These are phyloP conservation scores for Synanthedon vespiformis DNA, from an alignment of 2,888 invertebrate species.

Conservation along the genomic window DNA sequence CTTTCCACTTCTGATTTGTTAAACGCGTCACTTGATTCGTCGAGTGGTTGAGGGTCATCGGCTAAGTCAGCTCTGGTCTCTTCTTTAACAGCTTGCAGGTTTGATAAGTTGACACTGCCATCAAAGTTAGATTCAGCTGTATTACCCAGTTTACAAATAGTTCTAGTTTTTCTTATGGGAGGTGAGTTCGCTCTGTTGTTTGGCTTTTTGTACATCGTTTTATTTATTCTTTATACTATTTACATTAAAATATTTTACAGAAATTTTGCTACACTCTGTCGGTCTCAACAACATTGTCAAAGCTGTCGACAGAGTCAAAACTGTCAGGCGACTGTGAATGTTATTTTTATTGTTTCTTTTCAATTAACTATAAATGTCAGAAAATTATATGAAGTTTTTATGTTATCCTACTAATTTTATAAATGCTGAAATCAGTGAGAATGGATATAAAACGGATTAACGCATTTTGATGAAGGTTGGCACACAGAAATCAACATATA, in stretches of 20 bases:
- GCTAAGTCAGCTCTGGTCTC: constrained; percentile 24
- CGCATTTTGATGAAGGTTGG: no score
- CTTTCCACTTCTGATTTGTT: constrained; percentile 37
- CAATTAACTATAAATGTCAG: no score
- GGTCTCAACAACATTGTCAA: neutral
- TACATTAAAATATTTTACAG: neutral
- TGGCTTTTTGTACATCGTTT: neutral
- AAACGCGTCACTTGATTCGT: constrained; percentile 21
- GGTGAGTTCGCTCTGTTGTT: neutral
- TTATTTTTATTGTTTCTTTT: no score
- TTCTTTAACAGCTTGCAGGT: constrained; percentile 20
- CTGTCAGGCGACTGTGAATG: no score
- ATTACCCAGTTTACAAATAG: neutral
- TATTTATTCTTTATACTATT: neutral
- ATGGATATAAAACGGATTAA: no score
- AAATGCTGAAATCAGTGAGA: no score
- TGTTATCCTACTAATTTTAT: no score
- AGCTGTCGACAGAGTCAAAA: no score
- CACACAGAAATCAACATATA: no score
- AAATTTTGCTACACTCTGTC: neutral
- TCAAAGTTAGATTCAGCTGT: neutral
- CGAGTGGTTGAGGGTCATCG: constrained; percentile 20
- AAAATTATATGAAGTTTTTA: no score
- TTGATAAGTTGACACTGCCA: neutral
- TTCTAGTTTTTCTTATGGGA: neutral